Evolutionary conservation across 2,797 vertebrate species (phyloP).

Genomic region (Apogon talboti): DNA sequence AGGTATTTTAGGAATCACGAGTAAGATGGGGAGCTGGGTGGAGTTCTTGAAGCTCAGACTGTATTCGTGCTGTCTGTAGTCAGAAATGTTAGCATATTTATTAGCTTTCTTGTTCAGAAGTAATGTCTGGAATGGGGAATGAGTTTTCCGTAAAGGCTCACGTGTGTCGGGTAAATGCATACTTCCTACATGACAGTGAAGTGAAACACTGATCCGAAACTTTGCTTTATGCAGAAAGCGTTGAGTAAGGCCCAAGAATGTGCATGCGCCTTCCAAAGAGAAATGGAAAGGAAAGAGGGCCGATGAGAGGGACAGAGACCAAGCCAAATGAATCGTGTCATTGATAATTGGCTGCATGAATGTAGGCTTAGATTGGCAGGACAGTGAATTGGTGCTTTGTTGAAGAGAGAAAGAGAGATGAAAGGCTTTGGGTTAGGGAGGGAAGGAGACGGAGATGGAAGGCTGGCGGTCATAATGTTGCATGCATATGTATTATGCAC

Average conservation of each 20-base stretch:
- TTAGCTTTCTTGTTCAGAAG: not conserved
- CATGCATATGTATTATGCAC: slow-evolving; percentile 38
- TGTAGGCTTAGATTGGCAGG: slow-evolving; percentile 75
- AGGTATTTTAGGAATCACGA: no score
- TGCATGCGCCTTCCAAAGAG: slow-evolving; percentile 15
- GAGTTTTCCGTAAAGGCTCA: not conserved
- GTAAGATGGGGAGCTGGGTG: not conserved
- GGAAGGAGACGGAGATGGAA: slow-evolving; percentile 50
- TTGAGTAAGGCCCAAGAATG: not conserved
- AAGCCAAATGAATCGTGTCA: slow-evolving; percentile 74
- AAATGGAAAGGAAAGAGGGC: slow-evolving; percentile 45
- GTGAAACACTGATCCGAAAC: not conserved
- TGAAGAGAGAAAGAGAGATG: slow-evolving; percentile 59
- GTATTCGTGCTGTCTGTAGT: slow-evolving; percentile 14
- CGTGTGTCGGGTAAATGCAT: not conserved
- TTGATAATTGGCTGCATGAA: slow-evolving; percentile 75
- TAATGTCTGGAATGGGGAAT: not conserved
- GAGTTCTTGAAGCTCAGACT: slow-evolving; percentile 4
- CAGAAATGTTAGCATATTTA: not conserved
- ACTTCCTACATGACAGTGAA: not conserved
- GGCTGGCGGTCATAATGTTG: slow-evolving; percentile 46
- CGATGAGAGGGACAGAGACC: slow-evolving; percentile 36
- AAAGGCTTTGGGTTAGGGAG: slow-evolving; percentile 55
- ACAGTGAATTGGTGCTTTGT: slow-evolving; percentile 73
- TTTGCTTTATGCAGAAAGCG: not conserved